These are phyloP conservation scores for Actinemys pallida DNA, from an alignment of 2,113 vertebrate species.

Conservation along the genomic window DNA sequence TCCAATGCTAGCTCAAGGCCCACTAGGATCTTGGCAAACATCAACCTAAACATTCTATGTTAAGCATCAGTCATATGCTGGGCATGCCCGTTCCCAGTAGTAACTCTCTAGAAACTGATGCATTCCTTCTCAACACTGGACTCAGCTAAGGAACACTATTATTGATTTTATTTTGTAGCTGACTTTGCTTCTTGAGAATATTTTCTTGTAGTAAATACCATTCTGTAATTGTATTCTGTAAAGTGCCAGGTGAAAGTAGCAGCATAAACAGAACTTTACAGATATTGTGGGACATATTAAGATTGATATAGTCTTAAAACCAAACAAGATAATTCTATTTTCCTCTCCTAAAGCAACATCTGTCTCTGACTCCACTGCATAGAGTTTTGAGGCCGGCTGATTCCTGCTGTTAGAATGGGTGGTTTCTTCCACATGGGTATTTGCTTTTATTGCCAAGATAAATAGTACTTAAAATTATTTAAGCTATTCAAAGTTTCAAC, in stretches of 20 bases:
- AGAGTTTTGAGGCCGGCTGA: neutral
- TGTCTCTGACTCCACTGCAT: constrained; percentile 3
- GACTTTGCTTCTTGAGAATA: constrained; percentile 12
- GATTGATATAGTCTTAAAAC: constrained; percentile 31
- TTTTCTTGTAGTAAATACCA: constrained; percentile 32
- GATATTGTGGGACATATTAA: constrained; percentile 16
- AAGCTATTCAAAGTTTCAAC: neutral
- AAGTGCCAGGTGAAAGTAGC: constrained; percentile 16
- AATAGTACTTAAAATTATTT: neutral
- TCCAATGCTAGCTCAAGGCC: neutral
- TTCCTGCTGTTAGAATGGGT: neutral
- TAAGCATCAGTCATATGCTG: neutral
- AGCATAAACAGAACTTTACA: constrained; percentile 23
- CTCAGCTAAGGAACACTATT: neutral
- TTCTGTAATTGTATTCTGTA: neutral
- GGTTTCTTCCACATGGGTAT: no score
- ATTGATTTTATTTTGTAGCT: constrained; percentile 50
- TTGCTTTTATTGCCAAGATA: neutral
- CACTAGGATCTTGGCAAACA: neutral
- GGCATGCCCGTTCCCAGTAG: neutral
- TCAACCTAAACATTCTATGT: neutral
- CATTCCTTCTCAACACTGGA: neutral
- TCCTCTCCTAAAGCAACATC: neutral
- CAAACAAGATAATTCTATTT: constrained; percentile 18
- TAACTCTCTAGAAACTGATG: constrained; percentile 6